A percentile compares a stretch with the other conserved stretches of the same genome.
Conservation (phyloP, 2,113 vertebrate genomes). For the Trichechus manatus region DNA sequence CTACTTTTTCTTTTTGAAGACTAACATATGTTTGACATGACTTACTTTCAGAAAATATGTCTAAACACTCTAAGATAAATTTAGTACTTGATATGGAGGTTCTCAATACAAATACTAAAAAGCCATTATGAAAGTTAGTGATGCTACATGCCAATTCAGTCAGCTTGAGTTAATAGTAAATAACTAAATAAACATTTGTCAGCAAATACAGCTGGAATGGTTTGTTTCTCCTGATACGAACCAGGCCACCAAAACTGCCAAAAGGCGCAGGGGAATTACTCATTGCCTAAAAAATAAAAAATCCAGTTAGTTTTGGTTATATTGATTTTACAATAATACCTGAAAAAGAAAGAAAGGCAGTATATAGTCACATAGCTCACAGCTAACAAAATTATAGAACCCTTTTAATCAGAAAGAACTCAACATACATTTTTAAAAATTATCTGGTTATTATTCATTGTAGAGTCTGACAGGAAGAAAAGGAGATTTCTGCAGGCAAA, state of each 20-base stretch:
- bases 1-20: constrained; percentile 41
- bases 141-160: constrained; percentile 50
- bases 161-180: constrained; percentile 53
- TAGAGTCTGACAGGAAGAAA: background rate
- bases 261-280: constrained; percentile 90
- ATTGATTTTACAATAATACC: constrained; percentile 71
- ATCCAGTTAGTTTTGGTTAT: constrained; percentile 78
- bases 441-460: constrained; percentile 33
- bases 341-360: constrained; percentile 14
- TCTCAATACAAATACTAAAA: constrained; percentile 58
- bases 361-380: background rate
- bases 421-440: constrained; percentile 9
- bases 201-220: constrained; percentile 58
- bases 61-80: constrained; percentile 27
- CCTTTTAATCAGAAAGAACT: background rate
- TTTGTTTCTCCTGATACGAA: constrained; percentile 86
- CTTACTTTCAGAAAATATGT: constrained; percentile 52
- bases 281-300: constrained; percentile 87
- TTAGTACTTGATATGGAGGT: background rate
- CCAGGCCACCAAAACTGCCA: constrained; percentile 87
- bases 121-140: constrained; percentile 44
- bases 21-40: constrained; percentile 6
- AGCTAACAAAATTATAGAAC: background rate
- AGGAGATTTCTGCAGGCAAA: background rate
- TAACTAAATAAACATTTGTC: background rate